Percentiles rank a stretch among this genome's conserved stretches.
These are phyloP conservation scores for Phyllotreta striolata DNA, from an alignment of 2,888 invertebrate species.

Conservation along the genomic window DNA sequence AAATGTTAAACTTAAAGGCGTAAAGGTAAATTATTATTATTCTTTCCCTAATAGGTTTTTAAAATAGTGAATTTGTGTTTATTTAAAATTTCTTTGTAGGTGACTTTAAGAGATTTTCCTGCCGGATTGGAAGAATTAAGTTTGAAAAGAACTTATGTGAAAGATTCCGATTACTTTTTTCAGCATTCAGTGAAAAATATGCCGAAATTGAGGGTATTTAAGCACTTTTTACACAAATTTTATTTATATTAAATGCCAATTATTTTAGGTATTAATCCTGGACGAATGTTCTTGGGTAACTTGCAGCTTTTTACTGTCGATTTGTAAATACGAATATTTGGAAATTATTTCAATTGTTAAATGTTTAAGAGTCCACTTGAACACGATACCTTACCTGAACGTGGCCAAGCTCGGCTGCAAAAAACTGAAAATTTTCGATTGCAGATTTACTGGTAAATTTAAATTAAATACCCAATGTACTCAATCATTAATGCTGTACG, in stretches of 20 bases:
- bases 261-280: conserved; percentile 70
- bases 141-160: conserved; percentile 61
- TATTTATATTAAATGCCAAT: conserved; percentile 14
- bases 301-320: conserved; percentile 74
- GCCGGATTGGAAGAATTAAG: conserved; percentile 68
- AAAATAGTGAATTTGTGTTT: too few species aligned
- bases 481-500: background rate
- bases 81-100: conserved; percentile 60
- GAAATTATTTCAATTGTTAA: conserved; percentile 70
- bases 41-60: too few species aligned
- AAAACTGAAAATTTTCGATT: conserved; percentile 60
- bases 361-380: conserved; percentile 70
- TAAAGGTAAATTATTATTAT: conserved; percentile 45
- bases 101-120: conserved; percentile 72
- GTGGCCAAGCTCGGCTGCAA: conserved; percentile 77
- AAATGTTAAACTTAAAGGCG: conserved; percentile 53
- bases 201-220: conserved; percentile 47
- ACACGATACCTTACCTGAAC: conserved; percentile 76
- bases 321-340: conserved; percentile 74
- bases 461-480: background rate
- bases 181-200: conserved; percentile 45
- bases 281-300: conserved; percentile 79
- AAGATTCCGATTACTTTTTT: conserved; percentile 51
- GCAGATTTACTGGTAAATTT: conserved; percentile 55
- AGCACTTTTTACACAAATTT: conserved; percentile 7